Evolutionary conservation across 2,113 vertebrate species (phyloP).

Genomic region (Gymnobelideus leadbeateri): DNA sequence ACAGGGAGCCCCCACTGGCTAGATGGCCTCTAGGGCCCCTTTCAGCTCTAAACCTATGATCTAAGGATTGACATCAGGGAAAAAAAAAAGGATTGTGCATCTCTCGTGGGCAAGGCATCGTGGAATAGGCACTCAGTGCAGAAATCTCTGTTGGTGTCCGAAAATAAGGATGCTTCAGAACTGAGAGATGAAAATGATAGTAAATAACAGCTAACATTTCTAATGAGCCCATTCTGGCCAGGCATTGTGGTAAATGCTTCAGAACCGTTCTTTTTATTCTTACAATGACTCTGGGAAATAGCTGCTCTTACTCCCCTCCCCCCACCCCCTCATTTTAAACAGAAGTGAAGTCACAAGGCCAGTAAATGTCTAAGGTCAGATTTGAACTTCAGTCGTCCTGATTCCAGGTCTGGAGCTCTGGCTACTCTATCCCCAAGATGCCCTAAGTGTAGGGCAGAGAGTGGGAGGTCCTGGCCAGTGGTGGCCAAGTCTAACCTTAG

Average conservation of each 20-base stretch:
- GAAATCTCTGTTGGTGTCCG: conserved; percentile 23
- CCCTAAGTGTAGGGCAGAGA: not conserved
- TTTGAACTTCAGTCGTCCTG: not conserved
- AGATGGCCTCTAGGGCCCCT: not conserved
- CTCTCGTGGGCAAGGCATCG: not conserved
- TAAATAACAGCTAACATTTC: conserved; percentile 7
- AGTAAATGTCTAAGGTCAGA: no score
- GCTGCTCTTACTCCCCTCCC: not conserved
- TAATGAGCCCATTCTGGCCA: not conserved
- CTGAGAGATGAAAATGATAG: not conserved
- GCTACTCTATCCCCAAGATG: no score
- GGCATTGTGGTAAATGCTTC: not conserved
- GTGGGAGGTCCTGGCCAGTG: not conserved
- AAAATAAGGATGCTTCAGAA: not conserved
- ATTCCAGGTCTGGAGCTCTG: no score
- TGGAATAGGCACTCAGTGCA: not conserved
- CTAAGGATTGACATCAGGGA: not conserved
- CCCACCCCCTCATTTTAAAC: no score
- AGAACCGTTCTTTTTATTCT: not conserved
- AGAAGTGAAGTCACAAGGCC: not conserved
- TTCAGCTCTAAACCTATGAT: not conserved
- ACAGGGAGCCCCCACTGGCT: no score
- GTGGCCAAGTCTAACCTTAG: no score
- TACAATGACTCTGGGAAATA: not conserved
- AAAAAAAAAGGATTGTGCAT: not conserved